Evolutionary conservation across 2,113 vertebrate species (phyloP).

Genomic region (Neogale vison): DNA sequence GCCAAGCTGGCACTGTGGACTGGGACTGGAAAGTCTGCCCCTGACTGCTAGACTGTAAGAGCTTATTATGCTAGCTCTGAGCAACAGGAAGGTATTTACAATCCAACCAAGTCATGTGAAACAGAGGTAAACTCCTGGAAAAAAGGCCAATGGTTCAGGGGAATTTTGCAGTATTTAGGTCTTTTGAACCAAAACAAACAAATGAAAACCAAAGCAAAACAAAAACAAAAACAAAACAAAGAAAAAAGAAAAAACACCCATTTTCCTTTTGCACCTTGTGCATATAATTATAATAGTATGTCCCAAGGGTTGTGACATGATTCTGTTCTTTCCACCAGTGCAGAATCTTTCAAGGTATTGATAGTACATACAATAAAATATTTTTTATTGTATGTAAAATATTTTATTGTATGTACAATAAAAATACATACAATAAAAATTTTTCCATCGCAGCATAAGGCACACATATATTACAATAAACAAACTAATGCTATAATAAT

Average conservation of each 20-base stretch:
- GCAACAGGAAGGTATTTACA: neutral
- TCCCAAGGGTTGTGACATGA: neutral
- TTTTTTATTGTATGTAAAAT: no score
- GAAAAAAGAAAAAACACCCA: neutral
- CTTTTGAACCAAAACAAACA: constrained; percentile 21
- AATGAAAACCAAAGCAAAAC: constrained; percentile 3
- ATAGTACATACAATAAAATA: neutral
- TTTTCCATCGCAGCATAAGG: neutral
- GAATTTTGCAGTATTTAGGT: constrained; percentile 19
- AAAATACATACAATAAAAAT: neutral
- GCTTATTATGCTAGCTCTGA: neutral
- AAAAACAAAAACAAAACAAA: neutral
- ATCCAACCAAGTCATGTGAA: neutral
- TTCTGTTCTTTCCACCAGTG: neutral
- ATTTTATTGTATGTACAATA: no score
- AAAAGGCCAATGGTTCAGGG: neutral
- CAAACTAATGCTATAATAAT: neutral
- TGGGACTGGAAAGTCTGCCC: neutral
- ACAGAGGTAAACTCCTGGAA: neutral
- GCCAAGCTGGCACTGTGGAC: neutral
- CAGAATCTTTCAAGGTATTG: neutral
- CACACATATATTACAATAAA: neutral
- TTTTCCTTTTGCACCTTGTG: neutral
- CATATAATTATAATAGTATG: neutral
- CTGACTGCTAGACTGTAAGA: neutral